Base-by-base conservation (phyloP, 2,113 vertebrate species). In the Chitala chitala region DNA sequence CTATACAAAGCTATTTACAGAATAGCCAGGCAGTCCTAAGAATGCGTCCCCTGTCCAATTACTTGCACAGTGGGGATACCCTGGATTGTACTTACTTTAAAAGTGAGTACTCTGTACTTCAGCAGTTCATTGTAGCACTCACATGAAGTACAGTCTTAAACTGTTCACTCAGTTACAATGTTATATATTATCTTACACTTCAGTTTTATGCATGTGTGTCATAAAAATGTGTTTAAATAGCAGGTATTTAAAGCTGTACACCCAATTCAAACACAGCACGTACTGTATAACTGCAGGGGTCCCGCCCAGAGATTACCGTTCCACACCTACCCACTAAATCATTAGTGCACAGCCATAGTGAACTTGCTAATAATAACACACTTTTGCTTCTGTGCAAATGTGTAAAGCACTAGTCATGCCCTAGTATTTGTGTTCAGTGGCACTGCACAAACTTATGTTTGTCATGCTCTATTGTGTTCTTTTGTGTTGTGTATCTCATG, bases 401-500 rank as follows among this genome's bases (percentile, higher is more conserved):
- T 22, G 63, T 44, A n/a, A 46, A 56, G 22, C 26, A 10, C 42
- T 50, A 53, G 55, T 50, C 44, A 73, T 42, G 46, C 76, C 71
- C 64, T 42, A 42, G 22, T 58, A 22, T 69, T 73, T 63, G 13
- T 50, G 33, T 77, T 77, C 73, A 59, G 48, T 77, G 59, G 71
- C 70, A 63, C 50, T 24, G 38, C 38, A 61, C 71, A 77, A 63
- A 51, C 63, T 55, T 65, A 36, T 48, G 5, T 40, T 33, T 74
- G 71, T 74, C 68, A 73, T 46, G 44, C 40, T 20, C 8, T 46
- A n/a, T 70, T 69, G 44, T 15, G 22, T 17, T 26, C 8, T 2
- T 56, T 22, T 53, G 36, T 31, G 6, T 51, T 48, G 1, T n/a
- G 12, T n/a, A n/a, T n/a, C n/a, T n/a, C n/a, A n/a, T n/a, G n/a